Percentiles rank a stretch among this genome's conserved stretches.
These are phyloP conservation scores for Asobara japonica DNA, from an alignment of 1,140 invertebrate genomes.

Conservation along the genomic window DNA sequence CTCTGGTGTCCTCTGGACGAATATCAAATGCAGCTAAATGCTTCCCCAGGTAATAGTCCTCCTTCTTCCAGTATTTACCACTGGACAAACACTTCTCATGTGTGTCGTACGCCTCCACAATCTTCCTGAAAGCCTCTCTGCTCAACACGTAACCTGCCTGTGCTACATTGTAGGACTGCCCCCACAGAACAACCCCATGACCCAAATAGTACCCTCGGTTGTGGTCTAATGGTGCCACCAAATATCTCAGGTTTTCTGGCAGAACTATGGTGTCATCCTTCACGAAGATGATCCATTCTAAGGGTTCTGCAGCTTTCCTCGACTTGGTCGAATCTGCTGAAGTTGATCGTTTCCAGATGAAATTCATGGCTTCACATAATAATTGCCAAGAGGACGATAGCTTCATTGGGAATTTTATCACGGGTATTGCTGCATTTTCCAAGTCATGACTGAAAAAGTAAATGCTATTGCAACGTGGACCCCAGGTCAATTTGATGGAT, in stretches of 20 bases:
- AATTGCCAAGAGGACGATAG: constrained; percentile 64
- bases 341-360: constrained; percentile 50
- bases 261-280: constrained; percentile 66
- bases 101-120: constrained; percentile 59
- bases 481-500: constrained; percentile 58
- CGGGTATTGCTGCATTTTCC: constrained; percentile 37
- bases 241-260: constrained; percentile 64
- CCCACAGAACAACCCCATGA: constrained; percentile 65
- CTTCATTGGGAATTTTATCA: constrained; percentile 53
- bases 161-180: constrained; percentile 65
- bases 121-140: constrained; percentile 50
- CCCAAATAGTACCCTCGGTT: constrained; percentile 65
- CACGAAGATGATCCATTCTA: constrained; percentile 66
- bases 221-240: constrained; percentile 59
- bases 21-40: constrained; percentile 62
- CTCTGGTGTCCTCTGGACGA: constrained; percentile 65
- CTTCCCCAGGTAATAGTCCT: constrained; percentile 70
- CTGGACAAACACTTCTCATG: constrained; percentile 58
- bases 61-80: constrained; percentile 69
- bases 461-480: constrained; percentile 55
- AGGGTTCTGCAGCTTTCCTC: not conserved
- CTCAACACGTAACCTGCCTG: constrained; percentile 68
- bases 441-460: constrained; percentile 54
- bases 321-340: not conserved
- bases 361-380: constrained; percentile 60